phyloP scores from a whole-genome alignment of 2,888 invertebrate species.

The Calameuta filiformis region DNA sequence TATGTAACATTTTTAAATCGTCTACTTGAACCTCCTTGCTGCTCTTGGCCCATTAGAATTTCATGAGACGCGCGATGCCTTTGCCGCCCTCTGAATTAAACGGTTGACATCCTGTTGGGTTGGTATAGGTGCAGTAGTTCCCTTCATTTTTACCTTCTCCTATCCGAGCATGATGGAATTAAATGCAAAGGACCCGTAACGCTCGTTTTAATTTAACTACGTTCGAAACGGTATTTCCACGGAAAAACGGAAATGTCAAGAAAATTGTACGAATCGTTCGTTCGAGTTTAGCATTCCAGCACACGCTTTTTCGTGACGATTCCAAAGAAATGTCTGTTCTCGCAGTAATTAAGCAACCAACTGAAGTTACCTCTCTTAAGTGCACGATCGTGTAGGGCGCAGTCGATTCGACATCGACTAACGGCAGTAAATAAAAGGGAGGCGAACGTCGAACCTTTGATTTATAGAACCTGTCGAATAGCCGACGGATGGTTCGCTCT shows the following conservation, averaged over 20 bases:
- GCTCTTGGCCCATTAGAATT: neutral
- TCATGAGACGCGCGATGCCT: constrained; percentile 1
- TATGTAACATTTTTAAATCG: neutral
- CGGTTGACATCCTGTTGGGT: neutral
- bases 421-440: constrained; percentile 19
- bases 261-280: neutral
- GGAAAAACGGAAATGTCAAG: neutral
- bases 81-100: neutral
- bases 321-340: neutral
- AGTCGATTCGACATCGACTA: constrained; percentile 24
- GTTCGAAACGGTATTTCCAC: neutral
- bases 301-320: neutral
- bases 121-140: neutral
- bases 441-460: constrained; percentile 38
- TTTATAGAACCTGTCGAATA: constrained; percentile 35
- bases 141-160: neutral
- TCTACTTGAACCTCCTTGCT: neutral
- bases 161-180: neutral
- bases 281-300: neutral
- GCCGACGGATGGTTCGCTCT: constrained; percentile 20
- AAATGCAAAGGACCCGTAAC: neutral
- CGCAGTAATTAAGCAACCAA: neutral
- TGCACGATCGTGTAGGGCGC: constrained; percentile 29
- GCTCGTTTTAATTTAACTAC: neutral
- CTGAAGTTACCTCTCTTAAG: constrained; percentile 14